These are phyloP conservation scores for Hylia prasina DNA, from an alignment of 2,113 vertebrate genomes.

Conservation along the genomic window DNA sequence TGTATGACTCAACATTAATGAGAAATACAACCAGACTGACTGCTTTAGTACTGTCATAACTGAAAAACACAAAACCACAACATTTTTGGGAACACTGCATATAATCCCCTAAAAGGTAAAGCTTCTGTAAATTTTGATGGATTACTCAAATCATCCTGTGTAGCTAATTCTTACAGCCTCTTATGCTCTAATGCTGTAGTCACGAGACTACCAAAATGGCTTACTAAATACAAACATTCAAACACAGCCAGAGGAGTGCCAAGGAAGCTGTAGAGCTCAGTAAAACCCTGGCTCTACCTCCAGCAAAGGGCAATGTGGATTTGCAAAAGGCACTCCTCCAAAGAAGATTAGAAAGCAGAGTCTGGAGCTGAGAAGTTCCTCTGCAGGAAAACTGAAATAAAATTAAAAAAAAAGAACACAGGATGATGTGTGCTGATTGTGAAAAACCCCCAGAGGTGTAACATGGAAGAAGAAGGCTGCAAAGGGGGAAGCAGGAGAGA, in stretches of 20 bases:
- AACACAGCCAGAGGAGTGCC: not conserved
- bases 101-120: constrained; percentile 18
- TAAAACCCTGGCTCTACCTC: not conserved
- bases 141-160: not conserved
- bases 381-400: not conserved
- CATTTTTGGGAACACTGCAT: not conserved
- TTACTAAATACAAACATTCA: not conserved
- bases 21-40: constrained; percentile 10
- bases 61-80: not conserved
- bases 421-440: not conserved
- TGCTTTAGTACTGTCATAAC: not conserved
- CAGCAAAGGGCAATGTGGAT: not conserved
- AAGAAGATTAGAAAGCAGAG: not conserved
- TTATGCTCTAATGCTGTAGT: not conserved
- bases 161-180: not conserved
- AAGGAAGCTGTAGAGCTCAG: not conserved
- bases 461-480: not conserved
- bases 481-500: not conserved
- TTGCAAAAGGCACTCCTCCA: not conserved
- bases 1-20: not conserved
- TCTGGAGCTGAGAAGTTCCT: not conserved
- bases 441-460: not conserved
- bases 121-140: not conserved
- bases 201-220: not conserved
- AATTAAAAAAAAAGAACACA: not conserved